Percentiles rank a stretch among this genome's conserved stretches.
Conservation (phyloP, 2,888 invertebrate genomes). For the Heteromyza rotundicornis region DNA sequence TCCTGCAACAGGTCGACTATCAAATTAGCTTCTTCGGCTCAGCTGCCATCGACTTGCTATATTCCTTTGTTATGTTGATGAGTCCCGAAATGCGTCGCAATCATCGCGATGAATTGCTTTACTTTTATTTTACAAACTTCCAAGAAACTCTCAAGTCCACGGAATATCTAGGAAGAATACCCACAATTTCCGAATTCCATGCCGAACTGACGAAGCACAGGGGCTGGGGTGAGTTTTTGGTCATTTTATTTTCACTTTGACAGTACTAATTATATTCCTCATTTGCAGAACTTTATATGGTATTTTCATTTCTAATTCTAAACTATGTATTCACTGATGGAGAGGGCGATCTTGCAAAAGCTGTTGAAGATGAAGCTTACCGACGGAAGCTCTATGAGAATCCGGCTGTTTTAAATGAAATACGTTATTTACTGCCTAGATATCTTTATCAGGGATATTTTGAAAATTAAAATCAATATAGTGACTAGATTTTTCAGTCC, state of each 20-base stretch:
- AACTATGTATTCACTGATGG: constrained; percentile 1
- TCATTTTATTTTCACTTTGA: not conserved
- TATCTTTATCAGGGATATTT: constrained; percentile 10
- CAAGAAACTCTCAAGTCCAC: no score
- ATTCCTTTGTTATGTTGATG: constrained; percentile 19
- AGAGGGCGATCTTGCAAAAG: not conserved
- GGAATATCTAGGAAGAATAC: no score
- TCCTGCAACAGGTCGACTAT: constrained; percentile 23
- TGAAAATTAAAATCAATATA: no score
- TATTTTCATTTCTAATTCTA: no score
- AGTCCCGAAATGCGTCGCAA: constrained; percentile 13
- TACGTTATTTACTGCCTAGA: constrained; percentile 6
- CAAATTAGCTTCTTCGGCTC: constrained; percentile 25
- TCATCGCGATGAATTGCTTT: no score
- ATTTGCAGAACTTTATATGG: constrained; percentile 12
- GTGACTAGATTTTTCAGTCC: no score
- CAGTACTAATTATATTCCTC: not conserved
- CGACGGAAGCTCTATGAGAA: not conserved
- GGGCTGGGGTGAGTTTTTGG: constrained; percentile 18
- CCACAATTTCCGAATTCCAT: constrained; percentile 23
- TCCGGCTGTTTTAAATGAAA: constrained; percentile 5
- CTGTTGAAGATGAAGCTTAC: not conserved
- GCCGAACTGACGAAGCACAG: constrained; percentile 23
- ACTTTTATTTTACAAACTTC: no score
- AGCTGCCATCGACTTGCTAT: no score